Percentiles rank a stretch among this genome's conserved stretches.
phyloP scores from a whole-genome alignment of 2,113 vertebrate genomes.

The Pollachius pollachius region DNA sequence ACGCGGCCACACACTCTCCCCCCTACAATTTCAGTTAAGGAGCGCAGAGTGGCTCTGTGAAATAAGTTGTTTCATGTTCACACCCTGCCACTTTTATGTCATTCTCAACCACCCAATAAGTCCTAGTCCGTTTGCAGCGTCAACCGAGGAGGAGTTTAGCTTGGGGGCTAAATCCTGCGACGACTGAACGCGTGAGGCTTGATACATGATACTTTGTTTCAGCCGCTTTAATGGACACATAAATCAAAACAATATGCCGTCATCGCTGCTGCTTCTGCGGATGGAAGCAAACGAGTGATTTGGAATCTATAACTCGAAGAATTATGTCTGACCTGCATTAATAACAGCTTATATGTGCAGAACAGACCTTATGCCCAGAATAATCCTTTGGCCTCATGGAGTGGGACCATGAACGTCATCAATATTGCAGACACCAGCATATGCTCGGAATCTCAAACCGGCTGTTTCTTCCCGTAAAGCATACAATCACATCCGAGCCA shows the following conservation, averaged over 20 bases:
- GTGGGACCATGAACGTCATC: constrained; percentile 47
- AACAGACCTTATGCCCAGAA: constrained; percentile 47
- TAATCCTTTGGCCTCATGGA: constrained; percentile 29
- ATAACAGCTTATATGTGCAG: constrained; percentile 53
- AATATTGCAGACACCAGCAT: constrained; percentile 56
- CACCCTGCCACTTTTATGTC: constrained; percentile 37
- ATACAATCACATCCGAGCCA: constrained; percentile 29
- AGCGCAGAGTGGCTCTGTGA: too few species aligned
- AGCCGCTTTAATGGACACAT: constrained; percentile 50
- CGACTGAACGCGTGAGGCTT: constrained; percentile 13
- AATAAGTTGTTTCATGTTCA: constrained; percentile 8
- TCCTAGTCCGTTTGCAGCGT: not conserved
- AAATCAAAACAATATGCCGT: constrained; percentile 47
- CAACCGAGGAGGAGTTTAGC: constrained; percentile 44
- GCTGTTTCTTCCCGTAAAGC: constrained; percentile 23
- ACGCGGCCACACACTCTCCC: too few species aligned
- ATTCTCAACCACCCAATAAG: constrained; percentile 13
- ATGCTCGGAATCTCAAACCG: constrained; percentile 51
- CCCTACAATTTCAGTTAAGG: too few species aligned
- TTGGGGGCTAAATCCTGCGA: constrained; percentile 27
- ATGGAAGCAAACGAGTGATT: constrained; percentile 53
- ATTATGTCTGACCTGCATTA: constrained; percentile 56
- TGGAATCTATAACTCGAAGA: constrained; percentile 53
- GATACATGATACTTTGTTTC: constrained; percentile 49
- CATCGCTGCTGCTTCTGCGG: constrained; percentile 41